Base-by-base conservation (phyloP, 2,113 vertebrate genomes). In the Apteryx owenii region DNA sequence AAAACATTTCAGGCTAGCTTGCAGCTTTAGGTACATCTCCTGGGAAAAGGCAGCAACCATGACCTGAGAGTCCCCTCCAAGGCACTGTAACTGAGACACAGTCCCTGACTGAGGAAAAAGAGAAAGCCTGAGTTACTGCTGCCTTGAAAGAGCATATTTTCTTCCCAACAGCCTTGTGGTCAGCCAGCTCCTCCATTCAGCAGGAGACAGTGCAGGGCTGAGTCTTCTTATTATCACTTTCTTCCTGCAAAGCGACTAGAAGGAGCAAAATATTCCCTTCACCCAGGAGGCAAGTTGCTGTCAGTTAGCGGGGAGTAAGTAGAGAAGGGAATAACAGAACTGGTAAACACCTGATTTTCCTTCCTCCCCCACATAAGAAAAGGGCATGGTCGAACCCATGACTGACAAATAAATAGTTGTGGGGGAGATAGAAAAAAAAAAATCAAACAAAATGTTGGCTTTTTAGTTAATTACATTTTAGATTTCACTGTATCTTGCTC, bases 391-490 rank as follows among this genome's bases (percentile, higher is more conserved):
- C 38, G 19, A 83, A 54, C 50, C 19, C 7, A 38, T 5, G 44
- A 18, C 29, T 20, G 20, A 40, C 13, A 91, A 81, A 73, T 20
- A 71, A 68, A 53, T 9, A 50, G 14, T 38, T 77, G 44, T 3
- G 50, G 11, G 0, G 0, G 88, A 81, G 11, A 58, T 58, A 18
- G 29, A 10, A 18, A 11, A 80, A 94, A 85, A 9, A 77, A 90
- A 90, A 21, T 12, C 16, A 68, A 70, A 70, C 6, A 50, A 92
- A 82, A 38, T 0, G 0, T 33, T 71, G 36, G 7, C 6, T 90
- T 91, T 85, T 83, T 51, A 44, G 28, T 61, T 83, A 75, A 90
- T 73, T 95, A 65, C 10, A 21, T 36, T 85, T 91, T 11, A 83
- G 28, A 53, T 89, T 89, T 93, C 42, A 23, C 26, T 66, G 19